These are phyloP conservation scores for Flexamia atlantica DNA, from an alignment of 2,888 invertebrate species.

Conservation along the genomic window DNA sequence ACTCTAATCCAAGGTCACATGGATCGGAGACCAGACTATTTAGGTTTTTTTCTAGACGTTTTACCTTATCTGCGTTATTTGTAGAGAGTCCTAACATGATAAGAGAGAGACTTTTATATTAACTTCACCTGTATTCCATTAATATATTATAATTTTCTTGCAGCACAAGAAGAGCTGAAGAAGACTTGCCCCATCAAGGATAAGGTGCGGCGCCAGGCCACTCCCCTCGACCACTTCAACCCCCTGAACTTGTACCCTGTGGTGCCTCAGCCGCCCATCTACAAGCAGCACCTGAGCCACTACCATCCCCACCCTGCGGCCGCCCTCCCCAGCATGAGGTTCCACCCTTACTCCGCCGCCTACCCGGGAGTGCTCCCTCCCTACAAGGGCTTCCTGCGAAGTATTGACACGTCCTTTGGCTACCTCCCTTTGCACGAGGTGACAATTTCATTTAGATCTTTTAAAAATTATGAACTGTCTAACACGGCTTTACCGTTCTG, in stretches of 20 bases:
- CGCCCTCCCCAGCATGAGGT: not conserved
- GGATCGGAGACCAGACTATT: no score
- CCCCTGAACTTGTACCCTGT: constrained; percentile 8
- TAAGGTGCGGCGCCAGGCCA: not conserved
- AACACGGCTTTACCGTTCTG: no score
- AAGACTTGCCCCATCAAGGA: constrained; percentile 41
- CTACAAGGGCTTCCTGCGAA: not conserved
- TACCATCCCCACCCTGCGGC: constrained; percentile 8
- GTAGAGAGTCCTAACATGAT: no score
- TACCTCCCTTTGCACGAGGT: not conserved
- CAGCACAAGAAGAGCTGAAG: constrained; percentile 46
- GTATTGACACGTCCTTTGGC: not conserved
- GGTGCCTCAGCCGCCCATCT: constrained; percentile 11
- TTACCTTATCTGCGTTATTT: no score
- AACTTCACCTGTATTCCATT: no score
- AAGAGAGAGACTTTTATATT: no score
- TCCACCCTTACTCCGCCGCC: constrained; percentile 10
- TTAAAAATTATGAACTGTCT: no score
- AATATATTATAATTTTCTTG: no score
- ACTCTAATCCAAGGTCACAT: no score
- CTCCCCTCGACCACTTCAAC: constrained; percentile 22
- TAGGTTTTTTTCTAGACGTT: no score
- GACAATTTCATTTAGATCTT: no score
- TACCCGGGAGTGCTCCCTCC: not conserved
- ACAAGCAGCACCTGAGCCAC: constrained; percentile 7